Conservation (phyloP, 2,888 invertebrate species). For the Lasioglossum zephyrum region DNA sequence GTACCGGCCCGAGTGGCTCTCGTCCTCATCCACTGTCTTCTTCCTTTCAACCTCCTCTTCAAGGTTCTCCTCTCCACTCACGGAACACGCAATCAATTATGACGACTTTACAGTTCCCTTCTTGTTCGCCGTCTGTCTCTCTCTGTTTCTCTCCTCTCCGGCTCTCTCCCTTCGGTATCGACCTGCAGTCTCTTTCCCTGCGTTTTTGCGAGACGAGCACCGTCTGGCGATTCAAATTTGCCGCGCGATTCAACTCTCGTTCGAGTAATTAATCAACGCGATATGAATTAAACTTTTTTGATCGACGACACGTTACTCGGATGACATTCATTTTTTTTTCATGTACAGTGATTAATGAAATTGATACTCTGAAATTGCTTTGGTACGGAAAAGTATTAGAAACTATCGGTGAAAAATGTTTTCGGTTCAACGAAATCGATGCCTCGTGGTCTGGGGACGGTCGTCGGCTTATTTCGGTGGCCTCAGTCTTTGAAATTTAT, state of each 20-base stretch:
- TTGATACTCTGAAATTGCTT: background rate
- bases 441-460: background rate
- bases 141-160: background rate
- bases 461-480: background rate
- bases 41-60: conserved; percentile 49
- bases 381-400: background rate
- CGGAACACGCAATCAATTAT: conserved; percentile 66
- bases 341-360: background rate
- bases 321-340: background rate
- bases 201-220: background rate
- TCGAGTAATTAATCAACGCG: background rate
- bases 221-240: conserved; percentile 31
- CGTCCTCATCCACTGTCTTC: conserved; percentile 44
- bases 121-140: conserved; percentile 9
- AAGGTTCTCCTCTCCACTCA: conserved; percentile 38
- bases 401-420: background rate
- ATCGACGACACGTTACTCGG: background rate
- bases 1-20: conserved; percentile 46
- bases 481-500: background rate
- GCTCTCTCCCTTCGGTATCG: background rate
- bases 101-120: conserved; percentile 65
- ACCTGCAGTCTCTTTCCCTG: conserved; percentile 2
- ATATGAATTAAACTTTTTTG: background rate
- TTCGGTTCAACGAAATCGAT: background rate
- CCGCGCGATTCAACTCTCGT: conserved; percentile 5